Conservation (phyloP, 2,113 vertebrate genomes). For the Cyanoderma ruficeps region DNA sequence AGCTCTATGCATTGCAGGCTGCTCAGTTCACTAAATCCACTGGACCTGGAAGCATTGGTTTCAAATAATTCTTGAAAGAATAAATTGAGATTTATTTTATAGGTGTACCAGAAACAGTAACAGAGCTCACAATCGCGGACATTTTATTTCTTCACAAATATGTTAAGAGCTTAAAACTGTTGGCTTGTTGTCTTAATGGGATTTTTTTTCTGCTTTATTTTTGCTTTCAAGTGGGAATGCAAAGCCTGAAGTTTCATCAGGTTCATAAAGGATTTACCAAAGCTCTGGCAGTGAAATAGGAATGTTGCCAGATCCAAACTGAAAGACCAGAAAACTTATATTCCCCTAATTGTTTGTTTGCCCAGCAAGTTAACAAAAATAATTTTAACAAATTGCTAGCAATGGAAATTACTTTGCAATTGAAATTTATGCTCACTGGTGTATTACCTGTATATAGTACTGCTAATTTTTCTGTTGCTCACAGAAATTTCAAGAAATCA, state of each 20-base stretch:
- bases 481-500: background rate
- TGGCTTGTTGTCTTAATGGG: background rate
- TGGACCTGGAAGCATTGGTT: background rate
- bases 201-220: background rate
- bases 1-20: background rate
- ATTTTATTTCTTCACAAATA: background rate
- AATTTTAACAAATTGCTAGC: background rate
- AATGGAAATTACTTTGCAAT: background rate
- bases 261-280: background rate
- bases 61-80: background rate
- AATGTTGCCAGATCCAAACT: background rate
- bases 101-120: background rate
- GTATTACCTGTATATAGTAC: background rate
- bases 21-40: background rate
- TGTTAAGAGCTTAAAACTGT: background rate
- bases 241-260: background rate
- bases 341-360: background rate
- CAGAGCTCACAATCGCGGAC: accelerated
- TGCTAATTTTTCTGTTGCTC: background rate
- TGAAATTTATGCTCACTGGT: background rate
- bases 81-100: background rate
- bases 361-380: background rate
- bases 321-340: background rate
- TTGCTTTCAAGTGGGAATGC: background rate
- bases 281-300: background rate